Evolutionary conservation across 2,113 vertebrate species (phyloP), one percentile per base, ranked within the genome.

Genomic region (Syngnathus floridae): DNA sequence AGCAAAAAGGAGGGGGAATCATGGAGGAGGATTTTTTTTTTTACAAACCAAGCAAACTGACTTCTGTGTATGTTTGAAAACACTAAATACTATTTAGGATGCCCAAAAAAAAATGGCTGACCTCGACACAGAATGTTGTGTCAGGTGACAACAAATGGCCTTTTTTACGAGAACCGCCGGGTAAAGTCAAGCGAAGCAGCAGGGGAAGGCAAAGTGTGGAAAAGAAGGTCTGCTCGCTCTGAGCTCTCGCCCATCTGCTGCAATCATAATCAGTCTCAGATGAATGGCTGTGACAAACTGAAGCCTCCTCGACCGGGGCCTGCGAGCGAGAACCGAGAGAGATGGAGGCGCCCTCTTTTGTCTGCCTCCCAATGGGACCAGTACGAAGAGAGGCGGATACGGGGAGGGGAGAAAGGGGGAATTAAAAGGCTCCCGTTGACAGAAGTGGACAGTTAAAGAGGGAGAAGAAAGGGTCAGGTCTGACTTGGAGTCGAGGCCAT

Each of bases 231-330:
- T 66, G 69, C 74, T 41, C 37, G 72, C 64, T 62, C 45, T 62
- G 14, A 51, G 69, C 88, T 89, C 82, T 83, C 78, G 90, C 91
- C 92, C 93, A 93, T 94, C 93, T 93, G 92, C 92, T 76, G 86
- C 90, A 84, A 92, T 93, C 91, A 91, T 82, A 88, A 90, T 92
- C 92, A 89, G 92, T 91, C 89, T 92, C 91, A 90, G 90, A 83
- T 91, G 85, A 94, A 88, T 75, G 91, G 87, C 87, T 91, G 90
- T 89, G 91, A 92, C 92, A 93, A 92, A 92, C 89, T 91, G 87
- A 88, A 80, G 86, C 83, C 62, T 64, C 73, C 62, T 64, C 73
- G 35, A 79, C 73, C 81, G 74, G 79, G 79, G 88, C 83, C 85
- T 87, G 80, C 69, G 58, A 83, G 71, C 63, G 40, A 49, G 26